phyloP scores from a whole-genome alignment of 1,140 invertebrate genomes.

The Zaprionus davidi region DNA sequence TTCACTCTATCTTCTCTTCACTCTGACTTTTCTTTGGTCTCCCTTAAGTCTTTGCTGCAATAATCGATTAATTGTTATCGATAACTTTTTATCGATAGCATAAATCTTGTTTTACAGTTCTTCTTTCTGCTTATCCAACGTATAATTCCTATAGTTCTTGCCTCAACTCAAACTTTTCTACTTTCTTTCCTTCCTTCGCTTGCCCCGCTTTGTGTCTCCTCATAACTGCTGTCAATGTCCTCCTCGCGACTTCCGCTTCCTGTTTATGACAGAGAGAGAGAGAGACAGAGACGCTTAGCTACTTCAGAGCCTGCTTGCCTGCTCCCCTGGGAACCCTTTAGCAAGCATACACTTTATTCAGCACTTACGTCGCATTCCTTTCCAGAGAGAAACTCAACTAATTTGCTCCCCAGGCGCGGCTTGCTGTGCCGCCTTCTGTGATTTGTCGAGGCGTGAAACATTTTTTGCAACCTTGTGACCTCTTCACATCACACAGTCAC shows the following conservation, averaged over 20 bases:
- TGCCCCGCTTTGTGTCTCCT: background rate
- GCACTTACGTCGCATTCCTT: conserved; percentile 72
- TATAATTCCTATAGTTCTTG: background rate
- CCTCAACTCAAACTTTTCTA: background rate
- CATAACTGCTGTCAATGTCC: conserved; percentile 62
- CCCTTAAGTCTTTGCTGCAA: background rate
- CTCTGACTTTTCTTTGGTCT: no score
- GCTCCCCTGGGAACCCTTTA: conserved; percentile 35
- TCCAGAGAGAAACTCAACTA: conserved; percentile 68
- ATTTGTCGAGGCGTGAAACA: conserved; percentile 67
- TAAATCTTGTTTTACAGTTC: no score
- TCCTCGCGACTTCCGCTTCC: conserved; percentile 36
- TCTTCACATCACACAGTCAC: conserved; percentile 16
- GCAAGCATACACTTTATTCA: conserved; percentile 13
- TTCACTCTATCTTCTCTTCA: no score
- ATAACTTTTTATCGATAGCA: background rate
- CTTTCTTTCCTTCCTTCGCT: background rate
- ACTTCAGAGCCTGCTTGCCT: conserved; percentile 38
- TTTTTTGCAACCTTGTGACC: conserved; percentile 76
- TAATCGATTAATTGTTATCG: background rate
- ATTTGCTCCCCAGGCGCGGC: conserved; percentile 76
- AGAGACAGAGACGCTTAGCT: conserved; percentile 13
- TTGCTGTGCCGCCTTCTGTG: conserved; percentile 17
- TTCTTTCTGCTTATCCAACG: no score
- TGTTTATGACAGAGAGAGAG: conserved; percentile 63